Percentiles rank a stretch among this genome's conserved stretches.
Evolutionary conservation across 2,888 invertebrate species (phyloP).

Genomic region (Nephrotoma appendiculata): DNA sequence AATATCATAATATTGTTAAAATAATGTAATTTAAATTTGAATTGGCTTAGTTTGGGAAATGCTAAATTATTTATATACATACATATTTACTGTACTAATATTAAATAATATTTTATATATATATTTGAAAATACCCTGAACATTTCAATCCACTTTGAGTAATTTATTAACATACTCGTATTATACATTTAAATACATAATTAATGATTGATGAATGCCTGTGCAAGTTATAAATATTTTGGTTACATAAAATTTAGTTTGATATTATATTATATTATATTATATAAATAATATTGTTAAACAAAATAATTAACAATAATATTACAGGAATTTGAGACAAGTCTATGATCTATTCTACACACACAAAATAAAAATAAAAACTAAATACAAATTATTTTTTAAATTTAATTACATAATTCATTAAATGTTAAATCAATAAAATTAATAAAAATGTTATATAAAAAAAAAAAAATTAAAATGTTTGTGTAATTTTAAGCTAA

Average conservation of each 20-base stretch:
- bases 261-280: background rate
- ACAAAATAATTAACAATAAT: background rate
- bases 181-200: background rate
- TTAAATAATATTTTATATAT: background rate
- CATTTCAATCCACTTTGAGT: background rate
- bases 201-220: background rate
- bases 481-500: background rate
- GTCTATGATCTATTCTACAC: conserved; percentile 4
- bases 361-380: background rate
- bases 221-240: background rate
- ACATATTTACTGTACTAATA: background rate
- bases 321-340: background rate
- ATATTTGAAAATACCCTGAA: background rate
- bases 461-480: background rate
- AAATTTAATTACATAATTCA: background rate
- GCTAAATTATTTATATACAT: background rate
- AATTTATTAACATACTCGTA: background rate
- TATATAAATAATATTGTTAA: background rate
- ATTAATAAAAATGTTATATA: background rate
- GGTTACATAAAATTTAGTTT: background rate
- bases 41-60: background rate
- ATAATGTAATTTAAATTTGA: background rate
- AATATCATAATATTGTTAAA: background rate
- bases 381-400: background rate
- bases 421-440: background rate